Conservation (phyloP, 2,888 invertebrate species). For the Cephalotes varians region DNA sequence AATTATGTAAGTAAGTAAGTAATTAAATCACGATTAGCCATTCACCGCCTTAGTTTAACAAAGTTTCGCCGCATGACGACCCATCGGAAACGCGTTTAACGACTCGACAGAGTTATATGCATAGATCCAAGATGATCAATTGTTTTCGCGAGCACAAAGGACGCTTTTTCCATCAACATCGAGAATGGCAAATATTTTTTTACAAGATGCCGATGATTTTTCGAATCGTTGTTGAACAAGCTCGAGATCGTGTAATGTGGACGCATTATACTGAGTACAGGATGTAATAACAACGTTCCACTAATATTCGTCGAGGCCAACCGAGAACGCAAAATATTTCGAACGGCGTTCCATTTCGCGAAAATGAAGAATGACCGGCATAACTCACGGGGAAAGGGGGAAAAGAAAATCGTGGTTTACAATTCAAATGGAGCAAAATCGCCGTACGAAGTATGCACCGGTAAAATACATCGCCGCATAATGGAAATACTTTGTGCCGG, state of each 20-base stretch:
- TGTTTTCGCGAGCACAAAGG: slow-evolving; percentile 10
- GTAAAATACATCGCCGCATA: slow-evolving; percentile 69
- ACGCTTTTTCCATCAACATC: background rate
- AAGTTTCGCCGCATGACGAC: slow-evolving; percentile 51
- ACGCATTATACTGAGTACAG: slow-evolving; percentile 13
- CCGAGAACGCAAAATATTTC: slow-evolving; percentile 39
- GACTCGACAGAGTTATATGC: slow-evolving; percentile 7
- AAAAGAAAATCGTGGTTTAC: slow-evolving; percentile 71
- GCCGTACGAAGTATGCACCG: slow-evolving; percentile 63
- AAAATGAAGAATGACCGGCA: slow-evolving; percentile 56
- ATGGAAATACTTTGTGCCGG: slow-evolving; percentile 74
- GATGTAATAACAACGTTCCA: slow-evolving; percentile 48
- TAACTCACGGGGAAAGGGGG: slow-evolving; percentile 33
- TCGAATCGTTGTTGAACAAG: slow-evolving; percentile 19
- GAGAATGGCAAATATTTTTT: slow-evolving; percentile 6
- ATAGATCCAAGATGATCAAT: slow-evolving; percentile 10
- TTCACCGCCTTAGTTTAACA: slow-evolving; percentile 52
- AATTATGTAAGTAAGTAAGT: slow-evolving; percentile 56
- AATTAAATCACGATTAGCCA: slow-evolving; percentile 55
- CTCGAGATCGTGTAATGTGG: slow-evolving; percentile 13
- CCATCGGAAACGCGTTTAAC: slow-evolving; percentile 51
- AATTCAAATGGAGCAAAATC: slow-evolving; percentile 77
- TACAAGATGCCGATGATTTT: background rate
- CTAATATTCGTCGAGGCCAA: slow-evolving; percentile 31
- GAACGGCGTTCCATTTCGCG: slow-evolving; percentile 44